Conservation (phyloP, 2,888 invertebrate species). For the Homarus gammarus region DNA sequence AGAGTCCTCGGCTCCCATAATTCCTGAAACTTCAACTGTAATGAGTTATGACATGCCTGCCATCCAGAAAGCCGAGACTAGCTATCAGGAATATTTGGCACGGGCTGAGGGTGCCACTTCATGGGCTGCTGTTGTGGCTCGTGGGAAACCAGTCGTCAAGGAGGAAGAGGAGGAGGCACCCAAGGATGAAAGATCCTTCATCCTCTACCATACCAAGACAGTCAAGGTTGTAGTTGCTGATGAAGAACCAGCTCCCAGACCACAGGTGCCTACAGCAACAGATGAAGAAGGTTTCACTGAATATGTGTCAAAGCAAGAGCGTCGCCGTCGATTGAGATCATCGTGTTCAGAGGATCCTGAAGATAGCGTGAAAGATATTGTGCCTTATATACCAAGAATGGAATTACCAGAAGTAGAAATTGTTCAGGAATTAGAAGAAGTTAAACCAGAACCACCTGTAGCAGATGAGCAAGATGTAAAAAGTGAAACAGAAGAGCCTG, state of each 20-base stretch:
- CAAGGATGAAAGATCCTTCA: conserved; percentile 59
- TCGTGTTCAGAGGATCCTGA: conserved; percentile 70
- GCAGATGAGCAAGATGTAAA: not conserved
- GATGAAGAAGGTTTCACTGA: conserved; percentile 74
- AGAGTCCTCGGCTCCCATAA: not conserved
- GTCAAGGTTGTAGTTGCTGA: conserved; percentile 61
- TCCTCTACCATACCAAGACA: conserved; percentile 64
- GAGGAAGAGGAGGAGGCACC: conserved; percentile 52
- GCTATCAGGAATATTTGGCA: conserved; percentile 57
- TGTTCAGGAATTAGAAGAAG: conserved; percentile 26
- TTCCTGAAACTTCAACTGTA: not conserved
- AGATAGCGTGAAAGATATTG: conserved; percentile 66
- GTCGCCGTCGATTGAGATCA: conserved; percentile 65
- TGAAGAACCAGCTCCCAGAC: conserved; percentile 44
- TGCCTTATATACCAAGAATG: conserved; percentile 71
- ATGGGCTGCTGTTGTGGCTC: conserved; percentile 65
- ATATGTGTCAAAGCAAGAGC: conserved; percentile 70
- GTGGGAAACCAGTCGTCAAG: conserved; percentile 28
- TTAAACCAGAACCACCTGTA: not conserved
- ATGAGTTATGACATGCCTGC: conserved; percentile 45
- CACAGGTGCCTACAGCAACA: conserved; percentile 20
- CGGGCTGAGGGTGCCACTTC: conserved; percentile 29
- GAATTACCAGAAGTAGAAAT: conserved; percentile 67
- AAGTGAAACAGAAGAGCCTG: conserved; percentile 1
- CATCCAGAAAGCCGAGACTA: conserved; percentile 51